These are phyloP conservation scores for Drosophila ogumai DNA, from an alignment of 1,140 invertebrate species.

Conservation along the genomic window DNA sequence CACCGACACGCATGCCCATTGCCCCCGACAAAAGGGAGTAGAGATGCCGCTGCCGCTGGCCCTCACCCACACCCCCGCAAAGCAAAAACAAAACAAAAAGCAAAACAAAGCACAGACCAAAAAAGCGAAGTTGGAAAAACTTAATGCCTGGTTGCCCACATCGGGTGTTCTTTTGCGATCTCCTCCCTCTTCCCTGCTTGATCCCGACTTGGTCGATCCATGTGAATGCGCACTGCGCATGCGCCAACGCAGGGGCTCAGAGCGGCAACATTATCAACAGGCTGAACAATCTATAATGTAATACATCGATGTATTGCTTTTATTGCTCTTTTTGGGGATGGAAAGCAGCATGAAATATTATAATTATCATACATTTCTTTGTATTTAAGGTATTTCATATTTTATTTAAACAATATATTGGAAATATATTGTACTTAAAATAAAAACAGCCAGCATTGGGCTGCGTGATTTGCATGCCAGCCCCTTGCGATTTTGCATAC, in stretches of 20 bases:
- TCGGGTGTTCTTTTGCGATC: constrained; percentile 59
- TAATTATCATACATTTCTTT: no score
- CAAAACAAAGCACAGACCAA: constrained; percentile 66
- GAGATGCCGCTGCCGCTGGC: constrained; percentile 5
- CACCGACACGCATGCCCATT: constrained; percentile 77
- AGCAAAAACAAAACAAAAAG: constrained; percentile 38
- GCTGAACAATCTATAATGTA: not conserved
- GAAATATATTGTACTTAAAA: not conserved
- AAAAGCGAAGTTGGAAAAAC: constrained; percentile 75
- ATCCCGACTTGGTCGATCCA: constrained; percentile 42
- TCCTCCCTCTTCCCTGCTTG: not conserved
- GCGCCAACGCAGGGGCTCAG: constrained; percentile 57
- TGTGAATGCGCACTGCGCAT: constrained; percentile 71
- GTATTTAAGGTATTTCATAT: not conserved
- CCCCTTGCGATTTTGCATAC: constrained; percentile 1
- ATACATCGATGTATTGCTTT: not conserved
- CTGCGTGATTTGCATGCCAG: constrained; percentile 12
- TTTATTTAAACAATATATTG: not conserved
- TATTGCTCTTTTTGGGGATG: not conserved
- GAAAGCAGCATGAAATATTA: not conserved
- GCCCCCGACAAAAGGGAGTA: constrained; percentile 46
- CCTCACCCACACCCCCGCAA: not conserved
- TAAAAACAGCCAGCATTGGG: not conserved
- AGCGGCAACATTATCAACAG: constrained; percentile 7
- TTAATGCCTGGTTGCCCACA: constrained; percentile 70